Evolutionary conservation across 1,140 invertebrate genomes (phyloP), one percentile per base, ranked within the genome.

Genomic region (Drosophila ogumai): DNA sequence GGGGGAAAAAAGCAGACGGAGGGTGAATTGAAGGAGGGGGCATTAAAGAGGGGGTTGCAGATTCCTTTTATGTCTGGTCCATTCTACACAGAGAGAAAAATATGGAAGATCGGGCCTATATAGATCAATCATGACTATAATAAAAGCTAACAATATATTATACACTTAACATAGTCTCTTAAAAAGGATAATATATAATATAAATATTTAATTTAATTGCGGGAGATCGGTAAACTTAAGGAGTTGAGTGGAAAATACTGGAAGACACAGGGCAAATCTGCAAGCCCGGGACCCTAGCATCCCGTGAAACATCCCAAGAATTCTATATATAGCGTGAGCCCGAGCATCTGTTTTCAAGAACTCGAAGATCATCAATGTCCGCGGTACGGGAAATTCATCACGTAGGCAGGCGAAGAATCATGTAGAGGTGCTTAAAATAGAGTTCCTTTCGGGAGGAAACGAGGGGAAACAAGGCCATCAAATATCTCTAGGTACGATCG

Each of bases 1-100:
- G 12, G 38, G 19, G n/a, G 19, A 56, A 32, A 46, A 41, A 40
- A 34, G 56, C 40, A 40, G 17, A 31, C 8, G 13, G 31, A 46
- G 34, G 12, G 15, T 28, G 28, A 31, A 12, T 19, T 52, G 28
- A 13, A 12, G 13, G 19, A 36, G 58, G 52, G 38, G 54, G 57
- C 55, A 19, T 4, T 3, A n/a, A 8, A 31, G 38, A 22, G 58
- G 44, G 41, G 46, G 28, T 46, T 77, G 78, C 75, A 79, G 80
- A 76, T 77, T 88, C 79, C 72, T 79, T 79, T 75, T 75, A 72
- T 73, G 75, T 58, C 63, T 78, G 71, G 58, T 31, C 41, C 44
- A 41, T 17, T 41, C 3, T 60, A 52, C 67, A 74, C 66, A 25
- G 38, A 25, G 36, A 52, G 38, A 60, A 71, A 73, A 15, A 17